phyloP scores from a whole-genome alignment of 2,888 invertebrate species.

The Himalopsyche japonica region DNA sequence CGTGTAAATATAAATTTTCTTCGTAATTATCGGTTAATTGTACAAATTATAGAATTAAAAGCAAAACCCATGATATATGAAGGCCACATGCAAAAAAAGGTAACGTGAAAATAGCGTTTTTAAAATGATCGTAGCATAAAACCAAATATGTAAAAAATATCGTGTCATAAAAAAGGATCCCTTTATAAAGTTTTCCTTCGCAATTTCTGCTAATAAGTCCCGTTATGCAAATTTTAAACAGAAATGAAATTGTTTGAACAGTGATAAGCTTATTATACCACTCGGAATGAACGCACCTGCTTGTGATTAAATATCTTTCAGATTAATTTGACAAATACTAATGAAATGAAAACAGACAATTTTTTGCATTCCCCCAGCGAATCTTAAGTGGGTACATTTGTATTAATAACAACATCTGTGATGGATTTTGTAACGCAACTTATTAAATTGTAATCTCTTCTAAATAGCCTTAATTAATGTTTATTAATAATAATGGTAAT shows the following conservation, averaged over 20 bases:
- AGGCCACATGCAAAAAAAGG: no score
- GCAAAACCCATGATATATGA: no score
- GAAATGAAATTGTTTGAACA: background rate
- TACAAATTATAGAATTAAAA: no score
- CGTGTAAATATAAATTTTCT: no score
- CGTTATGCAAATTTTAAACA: background rate
- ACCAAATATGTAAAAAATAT: background rate
- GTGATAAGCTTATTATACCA: background rate
- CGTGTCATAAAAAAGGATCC: background rate
- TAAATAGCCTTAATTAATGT: no score
- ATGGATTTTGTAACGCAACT: background rate
- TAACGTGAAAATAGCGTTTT: no score
- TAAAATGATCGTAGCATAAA: background rate
- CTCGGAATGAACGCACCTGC: background rate
- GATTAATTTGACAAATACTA: background rate
- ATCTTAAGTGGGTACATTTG: background rate
- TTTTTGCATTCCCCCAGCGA: background rate
- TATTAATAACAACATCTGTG: background rate
- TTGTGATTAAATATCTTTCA: background rate
- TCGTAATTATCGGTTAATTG: no score
- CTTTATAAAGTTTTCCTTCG: background rate
- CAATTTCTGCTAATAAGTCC: background rate
- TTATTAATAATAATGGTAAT: no score
- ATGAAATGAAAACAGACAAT: background rate
- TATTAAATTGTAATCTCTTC: background rate